Base-by-base conservation (phyloP, 2,888 invertebrate genomes). In the Euspilapteryx auroguttella region DNA sequence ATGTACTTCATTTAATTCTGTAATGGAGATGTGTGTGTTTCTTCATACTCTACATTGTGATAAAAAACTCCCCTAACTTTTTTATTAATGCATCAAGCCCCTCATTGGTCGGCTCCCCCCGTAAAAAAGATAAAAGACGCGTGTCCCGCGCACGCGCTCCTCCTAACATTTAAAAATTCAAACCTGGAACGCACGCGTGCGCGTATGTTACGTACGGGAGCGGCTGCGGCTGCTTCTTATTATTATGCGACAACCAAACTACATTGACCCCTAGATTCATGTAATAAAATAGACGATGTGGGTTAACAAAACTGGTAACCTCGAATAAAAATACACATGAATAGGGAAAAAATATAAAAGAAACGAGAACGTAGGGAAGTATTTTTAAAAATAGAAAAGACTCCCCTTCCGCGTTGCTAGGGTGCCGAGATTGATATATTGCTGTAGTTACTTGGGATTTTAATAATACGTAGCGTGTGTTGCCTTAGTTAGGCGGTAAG, bases 381-480 rank as follows among this genome's bases (percentile, higher is more conserved):
- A 59, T 65, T 64, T 68, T 66, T 17, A 61, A 71, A 75, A 73
- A 73, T 73, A 75, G 73, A 51, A 50, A 42, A 40, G 32, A 23
- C 21, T 59, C 64, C 68, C 64, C 64, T 63, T 57, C 53, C 49
- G 52, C 48, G 27, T 36, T 42, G 59, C 63, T 66, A 66, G 64
- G 61, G 58, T 52, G 31, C 57, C 55, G 41, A 49, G 55, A 53
- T 63, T 73, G 73, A 73, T 73, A 61, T 73, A 73, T 73, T 56
- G 52, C 51, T 42, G 56, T 65, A 52, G 69, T 75, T 71, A 68
- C 62, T 61, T 55, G 52, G 71, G 73, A 71, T 71, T 71, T 69
- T 71, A 68, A 73, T 73, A 73, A 71, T 66, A 64, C 63, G 56
- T 64, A 54, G 44, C 57, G 59, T 63, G 63, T 75, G 75, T 73